Percentiles rank a stretch among this genome's conserved stretches.
Evolutionary conservation across 2,113 vertebrate genomes (phyloP).

Genomic region (Phainopepla nitens): DNA sequence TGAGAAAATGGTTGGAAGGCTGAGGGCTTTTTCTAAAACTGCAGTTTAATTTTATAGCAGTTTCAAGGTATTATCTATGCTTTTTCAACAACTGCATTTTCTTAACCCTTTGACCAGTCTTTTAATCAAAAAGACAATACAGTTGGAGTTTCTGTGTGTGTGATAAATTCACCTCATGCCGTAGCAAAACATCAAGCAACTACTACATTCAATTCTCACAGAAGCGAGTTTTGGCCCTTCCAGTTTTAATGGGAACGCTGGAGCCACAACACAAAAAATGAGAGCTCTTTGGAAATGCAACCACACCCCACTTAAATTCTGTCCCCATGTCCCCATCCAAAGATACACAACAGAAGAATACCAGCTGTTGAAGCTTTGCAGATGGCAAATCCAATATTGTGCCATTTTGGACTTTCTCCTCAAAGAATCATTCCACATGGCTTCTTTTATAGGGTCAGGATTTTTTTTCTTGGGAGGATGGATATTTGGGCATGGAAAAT

Average conservation of each 20-base stretch:
- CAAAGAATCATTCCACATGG: background rate
- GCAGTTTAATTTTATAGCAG: background rate
- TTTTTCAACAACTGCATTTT: background rate
- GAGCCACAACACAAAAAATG: background rate
- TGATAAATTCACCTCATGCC: background rate
- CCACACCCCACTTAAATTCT: background rate
- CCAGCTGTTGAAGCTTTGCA: background rate
- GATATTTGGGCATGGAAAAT: slow-evolving; percentile 25
- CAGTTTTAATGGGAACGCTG: background rate
- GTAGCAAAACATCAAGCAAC: background rate
- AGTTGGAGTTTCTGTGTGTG: background rate
- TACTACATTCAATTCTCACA: background rate
- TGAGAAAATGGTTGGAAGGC: background rate
- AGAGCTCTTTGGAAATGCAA: background rate
- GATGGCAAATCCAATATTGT: background rate
- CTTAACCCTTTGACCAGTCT: background rate
- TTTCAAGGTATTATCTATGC: background rate
- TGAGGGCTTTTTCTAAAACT: background rate
- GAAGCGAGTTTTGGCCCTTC: background rate
- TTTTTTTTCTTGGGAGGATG: background rate
- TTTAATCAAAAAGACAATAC: background rate
- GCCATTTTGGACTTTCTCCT: background rate
- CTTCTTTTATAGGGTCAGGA: background rate
- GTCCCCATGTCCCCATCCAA: background rate
- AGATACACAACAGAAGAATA: background rate